Base-by-base conservation (phyloP, 2,888 invertebrate species). In the Agapostemon virescens region DNA sequence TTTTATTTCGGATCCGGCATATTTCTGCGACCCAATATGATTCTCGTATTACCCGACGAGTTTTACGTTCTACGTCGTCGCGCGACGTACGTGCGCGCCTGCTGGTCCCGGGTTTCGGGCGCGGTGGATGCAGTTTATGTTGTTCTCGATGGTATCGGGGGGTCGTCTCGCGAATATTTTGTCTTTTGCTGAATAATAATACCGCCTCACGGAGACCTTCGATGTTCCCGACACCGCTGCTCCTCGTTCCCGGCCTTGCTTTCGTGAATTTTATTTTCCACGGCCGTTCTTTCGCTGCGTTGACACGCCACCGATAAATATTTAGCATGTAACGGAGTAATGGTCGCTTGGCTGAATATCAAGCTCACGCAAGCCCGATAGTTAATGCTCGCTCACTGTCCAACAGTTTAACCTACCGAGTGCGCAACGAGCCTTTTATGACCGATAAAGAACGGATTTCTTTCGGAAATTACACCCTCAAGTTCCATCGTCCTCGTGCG, bases 131-230 rank as follows among this genome's bases (percentile, higher is more conserved):
- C 42, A 68, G 64, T 80, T 79, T 72, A 80, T 69, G 72, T 63
- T 73, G 72, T 68, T 79, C 69, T 79, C 68, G 69, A 78, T 64
- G 72, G 15, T 69, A 69, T 73, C 79, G 76, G 55, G 45, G 52
- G 42, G n/a, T 17, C 42, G 71, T 68, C 77, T 38, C 42, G 68
- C 38, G 42, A 68, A 72, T 63, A 77, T 69, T 64, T 79, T 71
- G 77, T 38, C 68, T 36, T n/a, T n/a, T 38, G 36, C 38, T 71
- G 68, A 77, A 79, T 79, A 79, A 69, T 71, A 79, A 79, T 79
- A 71, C 64, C 52, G 20, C n/a, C 40, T 52, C 30, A 55, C 36
- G 15, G 1, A n/a, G 17, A 42, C n/a, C 66, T 70, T 70, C 49
- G 40, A 45, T 78, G 68, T 26, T 64, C 68, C 7, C 26, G 45